Evolutionary conservation across 2,113 vertebrate genomes (phyloP).

Genomic region (Passerina amoena): DNA sequence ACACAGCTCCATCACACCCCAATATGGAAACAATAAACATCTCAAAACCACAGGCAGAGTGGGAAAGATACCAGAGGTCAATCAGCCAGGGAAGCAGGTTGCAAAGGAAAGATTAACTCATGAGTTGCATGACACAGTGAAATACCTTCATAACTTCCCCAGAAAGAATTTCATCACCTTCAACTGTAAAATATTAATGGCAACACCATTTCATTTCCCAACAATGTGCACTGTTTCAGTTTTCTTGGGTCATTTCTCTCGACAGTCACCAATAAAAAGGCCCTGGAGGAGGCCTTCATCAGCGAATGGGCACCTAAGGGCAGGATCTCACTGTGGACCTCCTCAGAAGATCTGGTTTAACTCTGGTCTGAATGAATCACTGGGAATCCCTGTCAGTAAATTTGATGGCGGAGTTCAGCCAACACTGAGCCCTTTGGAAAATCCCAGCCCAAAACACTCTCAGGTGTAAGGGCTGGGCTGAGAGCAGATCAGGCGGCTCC

Average conservation of each 20-base stretch:
- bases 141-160: not conserved
- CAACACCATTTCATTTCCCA: not conserved
- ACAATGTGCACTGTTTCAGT: not conserved
- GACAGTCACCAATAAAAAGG: not conserved
- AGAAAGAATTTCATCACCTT: not conserved
- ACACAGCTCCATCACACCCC: not conserved
- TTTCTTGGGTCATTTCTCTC: not conserved
- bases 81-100: not conserved
- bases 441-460: not conserved
- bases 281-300: not conserved
- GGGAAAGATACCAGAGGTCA: not conserved
- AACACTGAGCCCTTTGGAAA: not conserved
- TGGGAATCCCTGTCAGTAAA: not conserved
- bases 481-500: not conserved
- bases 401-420: not conserved
- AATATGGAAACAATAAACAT: not conserved
- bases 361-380: not conserved
- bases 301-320: not conserved
- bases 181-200: not conserved
- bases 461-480: not conserved
- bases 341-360: not conserved
- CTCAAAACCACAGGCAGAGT: not conserved
- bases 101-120: not conserved
- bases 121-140: not conserved
- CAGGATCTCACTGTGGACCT: not conserved